These are phyloP conservation scores for Ectemnius lituratus DNA, from an alignment of 2,888 invertebrate species.

Conservation along the genomic window DNA sequence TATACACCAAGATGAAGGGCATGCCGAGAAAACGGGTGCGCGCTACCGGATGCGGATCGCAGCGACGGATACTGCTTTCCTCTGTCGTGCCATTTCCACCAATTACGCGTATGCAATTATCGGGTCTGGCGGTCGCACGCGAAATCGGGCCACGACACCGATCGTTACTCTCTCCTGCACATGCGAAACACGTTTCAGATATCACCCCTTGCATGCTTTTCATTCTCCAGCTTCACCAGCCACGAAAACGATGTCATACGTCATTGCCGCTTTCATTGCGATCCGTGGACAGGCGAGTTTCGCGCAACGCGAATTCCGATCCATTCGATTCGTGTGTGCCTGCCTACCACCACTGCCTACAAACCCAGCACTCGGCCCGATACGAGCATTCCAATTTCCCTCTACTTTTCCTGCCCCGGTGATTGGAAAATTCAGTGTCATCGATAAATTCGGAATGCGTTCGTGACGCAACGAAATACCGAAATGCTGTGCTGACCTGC, in stretches of 20 bases:
- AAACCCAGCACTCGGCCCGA: neutral
- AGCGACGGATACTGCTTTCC: conserved; percentile 33
- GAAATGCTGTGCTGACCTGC: conserved; percentile 5
- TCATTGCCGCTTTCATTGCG: conserved; percentile 63
- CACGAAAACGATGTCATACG: conserved; percentile 58
- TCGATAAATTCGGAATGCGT: conserved; percentile 44
- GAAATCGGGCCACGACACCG: conserved; percentile 46
- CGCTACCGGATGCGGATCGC: conserved; percentile 33
- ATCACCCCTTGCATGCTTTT: conserved; percentile 64
- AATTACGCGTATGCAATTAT: conserved; percentile 70
- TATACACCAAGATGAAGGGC: conserved; percentile 20
- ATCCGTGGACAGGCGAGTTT: conserved; percentile 43
- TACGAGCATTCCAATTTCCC: conserved; percentile 54
- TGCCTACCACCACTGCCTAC: too few species aligned
- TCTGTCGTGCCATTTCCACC: conserved; percentile 60
- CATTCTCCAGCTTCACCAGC: conserved; percentile 58
- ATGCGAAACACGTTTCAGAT: conserved; percentile 66
- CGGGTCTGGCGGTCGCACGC: conserved; percentile 48
- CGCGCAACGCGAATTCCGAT: conserved; percentile 45
- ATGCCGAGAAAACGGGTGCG: conserved; percentile 14
- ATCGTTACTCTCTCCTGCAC: conserved; percentile 64
- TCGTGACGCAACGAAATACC: neutral
- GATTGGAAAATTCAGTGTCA: conserved; percentile 39
- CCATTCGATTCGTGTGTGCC: conserved; percentile 36
- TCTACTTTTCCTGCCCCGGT: conserved; percentile 48